Conservation (phyloP, 2,888 invertebrate species). For the Silvanus unidentatus region DNA sequence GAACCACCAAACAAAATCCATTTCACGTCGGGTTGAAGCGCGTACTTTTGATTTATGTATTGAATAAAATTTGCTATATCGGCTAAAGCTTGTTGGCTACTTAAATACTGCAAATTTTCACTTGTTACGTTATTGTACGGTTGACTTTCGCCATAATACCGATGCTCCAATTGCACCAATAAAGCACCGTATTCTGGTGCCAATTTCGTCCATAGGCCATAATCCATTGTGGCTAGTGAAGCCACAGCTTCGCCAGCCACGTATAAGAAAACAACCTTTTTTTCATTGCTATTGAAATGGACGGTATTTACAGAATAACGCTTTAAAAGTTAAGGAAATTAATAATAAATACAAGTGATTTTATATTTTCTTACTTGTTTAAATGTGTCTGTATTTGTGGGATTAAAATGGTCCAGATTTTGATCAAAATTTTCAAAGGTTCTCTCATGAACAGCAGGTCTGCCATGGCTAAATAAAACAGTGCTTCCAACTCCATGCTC, state of each 20-base stretch:
- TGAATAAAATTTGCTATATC: constrained; percentile 46
- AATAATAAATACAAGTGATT: not conserved
- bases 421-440: not conserved
- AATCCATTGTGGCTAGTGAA: constrained; percentile 4
- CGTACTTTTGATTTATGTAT: constrained; percentile 16
- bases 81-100: constrained; percentile 44
- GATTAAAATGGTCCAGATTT: constrained; percentile 50
- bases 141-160: constrained; percentile 13
- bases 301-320: constrained; percentile 10
- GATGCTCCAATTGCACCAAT: constrained; percentile 11
- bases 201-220: constrained; percentile 6
- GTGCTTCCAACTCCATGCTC: not conserved
- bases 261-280: constrained; percentile 8
- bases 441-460: not conserved
- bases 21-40: constrained; percentile 14
- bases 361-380: constrained; percentile 25
- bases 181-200: constrained; percentile 9
- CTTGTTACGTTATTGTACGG: constrained; percentile 11
- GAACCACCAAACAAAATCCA: constrained; percentile 53
- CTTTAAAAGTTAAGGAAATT: constrained; percentile 6
- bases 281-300: constrained; percentile 1
- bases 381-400: constrained; percentile 48
- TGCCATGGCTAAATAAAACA: not conserved
- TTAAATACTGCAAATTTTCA: constrained; percentile 41
- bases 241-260: constrained; percentile 10